phyloP scores from a whole-genome alignment of 1,140 invertebrate genomes.

The Phymorhynchus buccinoides region DNA sequence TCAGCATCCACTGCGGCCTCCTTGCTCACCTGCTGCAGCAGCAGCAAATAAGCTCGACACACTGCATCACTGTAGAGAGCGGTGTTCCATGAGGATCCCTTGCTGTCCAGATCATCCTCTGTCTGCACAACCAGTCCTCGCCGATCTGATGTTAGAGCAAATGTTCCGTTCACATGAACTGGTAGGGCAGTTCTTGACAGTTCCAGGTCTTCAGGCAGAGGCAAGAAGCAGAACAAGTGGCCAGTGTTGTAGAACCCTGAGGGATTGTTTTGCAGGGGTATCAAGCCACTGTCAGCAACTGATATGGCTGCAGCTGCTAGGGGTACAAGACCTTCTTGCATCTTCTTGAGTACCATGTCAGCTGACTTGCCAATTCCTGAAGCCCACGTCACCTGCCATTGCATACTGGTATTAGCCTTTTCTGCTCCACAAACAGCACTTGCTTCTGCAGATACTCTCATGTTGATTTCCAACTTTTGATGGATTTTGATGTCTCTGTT shows the following conservation, averaged over 20 bases:
- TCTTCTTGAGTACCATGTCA: not conserved
- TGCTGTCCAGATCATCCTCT: slow-evolving; percentile 46
- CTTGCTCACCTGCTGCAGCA: slow-evolving; percentile 14
- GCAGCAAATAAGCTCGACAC: slow-evolving; percentile 5
- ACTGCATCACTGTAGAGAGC: slow-evolving; percentile 43
- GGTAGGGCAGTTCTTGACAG: slow-evolving; percentile 31
- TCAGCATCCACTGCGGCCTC: not conserved
- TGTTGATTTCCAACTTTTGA: slow-evolving; percentile 15
- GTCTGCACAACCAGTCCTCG: slow-evolving; percentile 39
- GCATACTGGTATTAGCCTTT: not conserved
- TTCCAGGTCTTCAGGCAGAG: slow-evolving; percentile 49
- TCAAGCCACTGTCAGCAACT: not conserved
- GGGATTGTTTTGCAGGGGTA: slow-evolving; percentile 24
- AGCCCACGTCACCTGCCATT: slow-evolving; percentile 53
- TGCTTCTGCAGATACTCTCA: not conserved
- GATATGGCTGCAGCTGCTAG: slow-evolving; percentile 22
- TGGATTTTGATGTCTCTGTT: not conserved
- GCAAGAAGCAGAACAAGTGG: slow-evolving; percentile 55
- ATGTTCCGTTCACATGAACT: slow-evolving; percentile 57
- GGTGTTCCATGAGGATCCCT: slow-evolving; percentile 57
- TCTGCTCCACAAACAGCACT: slow-evolving; percentile 13
- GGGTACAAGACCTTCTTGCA: slow-evolving; percentile 1
- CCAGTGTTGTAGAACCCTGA: slow-evolving; percentile 32
- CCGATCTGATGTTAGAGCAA: slow-evolving; percentile 57
- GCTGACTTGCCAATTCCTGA: slow-evolving; percentile 41